Conservation (phyloP, 2,113 vertebrate genomes). For the Rana temporaria region DNA sequence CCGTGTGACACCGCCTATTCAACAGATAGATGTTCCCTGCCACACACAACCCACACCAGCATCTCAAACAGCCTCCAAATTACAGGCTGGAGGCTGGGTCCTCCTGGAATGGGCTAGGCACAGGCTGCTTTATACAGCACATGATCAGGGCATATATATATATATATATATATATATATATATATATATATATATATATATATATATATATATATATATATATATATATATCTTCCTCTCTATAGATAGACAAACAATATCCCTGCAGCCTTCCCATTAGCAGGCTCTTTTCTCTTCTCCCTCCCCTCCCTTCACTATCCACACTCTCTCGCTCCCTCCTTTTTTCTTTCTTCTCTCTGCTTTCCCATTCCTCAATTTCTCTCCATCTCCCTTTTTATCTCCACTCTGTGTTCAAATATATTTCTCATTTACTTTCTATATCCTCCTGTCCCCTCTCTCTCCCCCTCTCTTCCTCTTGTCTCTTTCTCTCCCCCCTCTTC, state of each 20-base stretch:
- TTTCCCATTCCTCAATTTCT: neutral
- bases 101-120: slow-evolving; percentile 69
- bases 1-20: slow-evolving; percentile 92
- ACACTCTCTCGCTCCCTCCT: neutral
- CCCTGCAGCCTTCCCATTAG: neutral
- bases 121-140: no score
- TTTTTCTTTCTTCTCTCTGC: neutral
- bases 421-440: slow-evolving; percentile 23
- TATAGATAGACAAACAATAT: neutral
- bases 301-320: neutral
- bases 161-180: no score
- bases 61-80: slow-evolving; percentile 82
- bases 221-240: no score
- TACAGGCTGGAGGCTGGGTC: slow-evolving; percentile 74
- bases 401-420: neutral
- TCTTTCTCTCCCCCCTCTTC: no score
- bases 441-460: neutral
- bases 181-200: no score
- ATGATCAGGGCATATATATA: no score
- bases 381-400: neutral
- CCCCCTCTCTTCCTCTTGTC: neutral
- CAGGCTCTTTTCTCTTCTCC: neutral
- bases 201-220: no score
- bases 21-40: slow-evolving; percentile 90
- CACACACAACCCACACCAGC: slow-evolving; percentile 79